These are phyloP conservation scores for Diachasma alloeum DNA, from an alignment of 1,140 invertebrate species.

Conservation along the genomic window DNA sequence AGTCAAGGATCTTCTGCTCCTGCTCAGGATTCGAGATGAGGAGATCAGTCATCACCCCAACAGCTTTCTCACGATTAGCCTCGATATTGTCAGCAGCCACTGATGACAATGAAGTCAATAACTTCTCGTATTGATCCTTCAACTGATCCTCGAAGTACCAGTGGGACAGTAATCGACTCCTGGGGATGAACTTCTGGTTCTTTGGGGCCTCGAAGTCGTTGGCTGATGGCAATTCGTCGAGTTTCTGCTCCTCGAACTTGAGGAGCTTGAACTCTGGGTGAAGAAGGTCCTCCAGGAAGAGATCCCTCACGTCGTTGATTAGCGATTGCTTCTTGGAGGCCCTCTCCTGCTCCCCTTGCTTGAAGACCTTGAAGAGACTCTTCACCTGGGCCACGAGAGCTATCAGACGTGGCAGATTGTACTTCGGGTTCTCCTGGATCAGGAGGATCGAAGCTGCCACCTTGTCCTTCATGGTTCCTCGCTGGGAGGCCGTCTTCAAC, in stretches of 20 bases:
- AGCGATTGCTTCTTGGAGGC: slow-evolving; percentile 63
- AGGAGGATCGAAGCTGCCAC: slow-evolving; percentile 84
- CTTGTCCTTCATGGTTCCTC: slow-evolving; percentile 85
- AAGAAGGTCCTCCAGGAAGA: slow-evolving; percentile 81
- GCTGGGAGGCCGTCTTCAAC: slow-evolving; percentile 81
- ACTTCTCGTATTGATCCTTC: slow-evolving; percentile 79
- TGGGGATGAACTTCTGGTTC: slow-evolving; percentile 53
- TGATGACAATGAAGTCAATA: slow-evolving; percentile 71
- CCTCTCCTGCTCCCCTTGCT: slow-evolving; percentile 71
- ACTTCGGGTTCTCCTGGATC: slow-evolving; percentile 86
- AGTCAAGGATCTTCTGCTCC: slow-evolving; percentile 83
- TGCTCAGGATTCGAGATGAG: slow-evolving; percentile 86
- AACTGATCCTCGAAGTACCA: slow-evolving; percentile 88
- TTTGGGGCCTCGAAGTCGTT: slow-evolving; percentile 57
- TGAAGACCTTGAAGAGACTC: slow-evolving; percentile 67
- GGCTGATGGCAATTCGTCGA: slow-evolving; percentile 50
- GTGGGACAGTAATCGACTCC: slow-evolving; percentile 67
- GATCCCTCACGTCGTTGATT: slow-evolving; percentile 79
- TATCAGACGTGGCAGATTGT: slow-evolving; percentile 77
- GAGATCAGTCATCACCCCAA: slow-evolving; percentile 81
- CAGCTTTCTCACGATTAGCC: slow-evolving; percentile 82
- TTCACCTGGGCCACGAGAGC: slow-evolving; percentile 81
- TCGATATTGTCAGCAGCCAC: slow-evolving; percentile 78
- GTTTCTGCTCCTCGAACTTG: slow-evolving; percentile 76
- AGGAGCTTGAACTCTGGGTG: slow-evolving; percentile 76